Evolutionary conservation across 1,140 invertebrate genomes (phyloP).

Genomic region (Colletes gigas): DNA sequence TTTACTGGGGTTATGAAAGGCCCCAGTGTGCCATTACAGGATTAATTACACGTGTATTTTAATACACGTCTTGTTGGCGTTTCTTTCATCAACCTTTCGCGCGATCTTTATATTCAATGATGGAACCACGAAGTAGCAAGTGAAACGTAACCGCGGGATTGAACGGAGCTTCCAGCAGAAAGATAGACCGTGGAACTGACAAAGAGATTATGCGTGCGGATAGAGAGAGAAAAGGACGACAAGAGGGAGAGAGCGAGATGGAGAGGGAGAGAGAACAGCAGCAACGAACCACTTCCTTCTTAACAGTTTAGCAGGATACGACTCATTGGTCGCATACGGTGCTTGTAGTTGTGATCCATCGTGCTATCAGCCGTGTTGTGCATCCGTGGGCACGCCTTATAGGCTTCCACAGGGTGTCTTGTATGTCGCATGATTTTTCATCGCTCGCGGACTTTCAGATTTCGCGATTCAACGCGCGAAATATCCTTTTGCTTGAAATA

Average conservation of each 20-base stretch:
- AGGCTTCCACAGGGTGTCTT: conserved; percentile 57
- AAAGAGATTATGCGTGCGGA: not conserved
- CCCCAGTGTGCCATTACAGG: too few species aligned
- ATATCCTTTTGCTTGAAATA: too few species aligned
- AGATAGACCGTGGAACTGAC: not conserved
- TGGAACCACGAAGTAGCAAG: not conserved
- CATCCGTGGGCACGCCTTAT: conserved; percentile 65
- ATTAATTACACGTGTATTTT: not conserved
- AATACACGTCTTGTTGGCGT: not conserved
- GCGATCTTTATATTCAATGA: not conserved
- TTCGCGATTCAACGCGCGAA: not conserved
- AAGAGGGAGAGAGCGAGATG: conserved; percentile 18
- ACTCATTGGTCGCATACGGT: conserved; percentile 77
- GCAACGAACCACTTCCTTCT: conserved; percentile 82
- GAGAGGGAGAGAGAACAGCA: conserved; percentile 48
- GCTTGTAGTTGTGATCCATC: conserved; percentile 67
- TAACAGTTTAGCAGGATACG: conserved; percentile 82
- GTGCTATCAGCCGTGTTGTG: conserved; percentile 71
- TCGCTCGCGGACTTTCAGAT: not conserved
- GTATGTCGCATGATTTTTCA: conserved; percentile 1
- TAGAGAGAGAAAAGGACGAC: conserved; percentile 19
- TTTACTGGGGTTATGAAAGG: too few species aligned
- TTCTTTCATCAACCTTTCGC: not conserved
- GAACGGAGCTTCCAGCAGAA: conserved; percentile 4
- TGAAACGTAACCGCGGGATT: conserved; percentile 11